Percentiles rank a stretch among this genome's conserved stretches.
Conservation (phyloP, 2,888 invertebrate genomes). For the Drosophila melanosoma region DNA sequence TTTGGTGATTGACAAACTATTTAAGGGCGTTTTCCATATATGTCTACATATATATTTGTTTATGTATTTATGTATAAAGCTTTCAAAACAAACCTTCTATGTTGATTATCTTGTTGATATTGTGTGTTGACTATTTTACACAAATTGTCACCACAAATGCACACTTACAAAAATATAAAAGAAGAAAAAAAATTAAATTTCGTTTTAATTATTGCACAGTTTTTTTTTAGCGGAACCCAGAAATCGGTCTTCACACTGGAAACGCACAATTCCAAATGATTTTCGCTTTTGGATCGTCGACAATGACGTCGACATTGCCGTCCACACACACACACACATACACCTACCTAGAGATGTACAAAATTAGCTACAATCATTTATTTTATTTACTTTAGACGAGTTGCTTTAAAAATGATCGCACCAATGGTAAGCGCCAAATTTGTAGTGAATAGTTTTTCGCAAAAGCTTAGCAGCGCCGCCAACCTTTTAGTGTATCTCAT, state of each 20-base stretch:
- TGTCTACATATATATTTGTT: background rate
- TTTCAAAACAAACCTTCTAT: constrained; percentile 40
- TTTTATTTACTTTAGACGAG: background rate
- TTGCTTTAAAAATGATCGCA: constrained; percentile 6
- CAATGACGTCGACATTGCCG: constrained; percentile 8
- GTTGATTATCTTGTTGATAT: background rate
- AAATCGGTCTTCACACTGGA: constrained; percentile 84
- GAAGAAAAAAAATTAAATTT: background rate
- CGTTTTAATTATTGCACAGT: constrained; percentile 17
- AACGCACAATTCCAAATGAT: constrained; percentile 79
- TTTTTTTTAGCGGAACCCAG: constrained; percentile 36
- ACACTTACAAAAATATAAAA: constrained; percentile 13
- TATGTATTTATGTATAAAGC: constrained; percentile 1
- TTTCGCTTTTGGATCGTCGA: constrained; percentile 37
- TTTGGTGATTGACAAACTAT: constrained; percentile 7
- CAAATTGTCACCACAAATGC: constrained; percentile 8
- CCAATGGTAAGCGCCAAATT: background rate
- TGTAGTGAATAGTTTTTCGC: background rate
- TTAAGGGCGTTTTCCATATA: constrained; percentile 1
- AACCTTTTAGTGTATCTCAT: background rate
- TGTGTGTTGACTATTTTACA: background rate
- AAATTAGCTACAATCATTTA: background rate
- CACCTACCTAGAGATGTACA: background rate
- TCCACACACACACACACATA: background rate
- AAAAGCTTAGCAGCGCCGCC: background rate